Conservation (phyloP, 2,113 vertebrate species). For the Grammatotria lemairii region DNA sequence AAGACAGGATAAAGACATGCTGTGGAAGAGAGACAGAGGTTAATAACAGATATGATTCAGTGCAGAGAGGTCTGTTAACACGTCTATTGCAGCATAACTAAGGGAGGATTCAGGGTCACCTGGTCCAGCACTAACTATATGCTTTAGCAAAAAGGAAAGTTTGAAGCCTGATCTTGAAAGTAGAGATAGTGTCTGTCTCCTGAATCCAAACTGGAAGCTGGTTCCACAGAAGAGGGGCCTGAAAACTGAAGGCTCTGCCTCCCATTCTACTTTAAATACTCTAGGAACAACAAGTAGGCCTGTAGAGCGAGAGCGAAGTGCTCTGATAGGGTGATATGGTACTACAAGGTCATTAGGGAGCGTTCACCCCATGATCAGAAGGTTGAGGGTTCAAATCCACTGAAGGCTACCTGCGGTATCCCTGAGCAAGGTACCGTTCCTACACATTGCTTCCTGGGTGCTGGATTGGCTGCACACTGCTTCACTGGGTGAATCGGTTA, state of each 20-base stretch:
- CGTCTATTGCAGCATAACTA: not conserved
- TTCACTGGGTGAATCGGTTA: not conserved
- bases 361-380: not conserved
- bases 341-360: not conserved
- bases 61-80: not conserved
- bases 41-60: no score
- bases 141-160: not conserved
- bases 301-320: rapidly evolving
- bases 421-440: not conserved
- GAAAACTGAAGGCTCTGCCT: not conserved
- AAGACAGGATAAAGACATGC: no score
- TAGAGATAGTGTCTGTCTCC: not conserved
- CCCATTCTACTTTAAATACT: not conserved
- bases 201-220: not conserved
- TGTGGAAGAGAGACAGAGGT: no score
- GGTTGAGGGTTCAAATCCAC: not conserved
- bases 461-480: not conserved
- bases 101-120: not conserved
- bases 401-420: not conserved
- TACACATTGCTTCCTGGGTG: not conserved
- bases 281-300: not conserved
- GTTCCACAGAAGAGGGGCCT: not conserved
- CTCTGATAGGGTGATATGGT: not conserved
- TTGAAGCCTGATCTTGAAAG: rapidly evolving
- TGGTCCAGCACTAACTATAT: not conserved